These are phyloP conservation scores for Sander vitreus DNA, from an alignment of 2,113 vertebrate genomes.

Conservation along the genomic window DNA sequence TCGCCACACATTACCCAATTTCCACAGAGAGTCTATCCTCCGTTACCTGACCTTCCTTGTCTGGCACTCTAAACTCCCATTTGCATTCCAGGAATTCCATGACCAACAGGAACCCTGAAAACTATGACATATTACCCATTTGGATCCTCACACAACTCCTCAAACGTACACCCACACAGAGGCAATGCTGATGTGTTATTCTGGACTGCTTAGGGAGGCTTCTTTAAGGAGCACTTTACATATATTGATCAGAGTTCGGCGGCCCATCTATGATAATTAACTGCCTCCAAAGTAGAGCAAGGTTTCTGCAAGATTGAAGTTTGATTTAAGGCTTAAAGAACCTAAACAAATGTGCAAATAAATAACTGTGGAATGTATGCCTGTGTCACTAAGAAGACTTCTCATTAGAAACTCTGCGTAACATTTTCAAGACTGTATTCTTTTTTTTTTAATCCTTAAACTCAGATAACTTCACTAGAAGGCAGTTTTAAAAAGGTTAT, in stretches of 20 bases:
- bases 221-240: slow-evolving; percentile 46
- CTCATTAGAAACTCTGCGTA: background rate
- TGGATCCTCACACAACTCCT: slow-evolving; percentile 10
- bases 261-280: slow-evolving; percentile 55
- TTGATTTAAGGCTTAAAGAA: slow-evolving; percentile 56
- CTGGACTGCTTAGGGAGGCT: slow-evolving; percentile 53
- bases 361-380: background rate
- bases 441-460: background rate
- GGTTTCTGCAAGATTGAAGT: slow-evolving; percentile 27
- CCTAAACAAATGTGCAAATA: slow-evolving; percentile 38
- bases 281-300: slow-evolving; percentile 32
- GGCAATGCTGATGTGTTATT: slow-evolving; percentile 43
- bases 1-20: slow-evolving; percentile 30
- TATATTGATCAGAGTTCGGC: slow-evolving; percentile 63
- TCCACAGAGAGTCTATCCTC: slow-evolving; percentile 38
- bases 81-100: slow-evolving; percentile 75
- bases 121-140: slow-evolving; percentile 54
- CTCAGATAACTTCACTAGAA: background rate
- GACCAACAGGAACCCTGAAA: slow-evolving; percentile 55
- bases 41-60: slow-evolving; percentile 49
- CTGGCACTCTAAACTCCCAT: slow-evolving; percentile 40
- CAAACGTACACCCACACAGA: background rate
- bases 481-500: background rate
- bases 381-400: background rate
- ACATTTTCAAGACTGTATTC: background rate